Conservation (phyloP, 2,113 vertebrate species). For the Tachycineta bicolor region DNA sequence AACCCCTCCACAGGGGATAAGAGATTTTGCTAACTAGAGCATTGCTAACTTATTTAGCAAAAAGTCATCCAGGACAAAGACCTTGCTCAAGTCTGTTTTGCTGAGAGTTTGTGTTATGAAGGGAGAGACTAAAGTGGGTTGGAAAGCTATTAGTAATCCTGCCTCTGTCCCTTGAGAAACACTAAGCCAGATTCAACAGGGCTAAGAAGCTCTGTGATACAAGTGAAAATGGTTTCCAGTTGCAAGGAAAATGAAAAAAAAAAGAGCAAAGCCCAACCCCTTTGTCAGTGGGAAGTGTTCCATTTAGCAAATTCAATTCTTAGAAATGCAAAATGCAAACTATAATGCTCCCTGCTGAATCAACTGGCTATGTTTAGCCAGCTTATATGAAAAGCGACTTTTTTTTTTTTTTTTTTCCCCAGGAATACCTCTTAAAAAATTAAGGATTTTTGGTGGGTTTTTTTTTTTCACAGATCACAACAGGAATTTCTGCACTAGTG, state of each 20-base stretch:
- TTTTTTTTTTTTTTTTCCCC: neutral
- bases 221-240: slow-evolving; percentile 27
- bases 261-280: neutral
- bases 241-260: neutral
- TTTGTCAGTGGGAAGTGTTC: slow-evolving; percentile 24
- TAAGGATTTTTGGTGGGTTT: neutral
- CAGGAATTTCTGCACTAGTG: neutral
- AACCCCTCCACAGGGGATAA: neutral
- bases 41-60: slow-evolving; percentile 42
- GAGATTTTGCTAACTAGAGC: slow-evolving; percentile 50
- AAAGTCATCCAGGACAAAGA: slow-evolving; percentile 56
- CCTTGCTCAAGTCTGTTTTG: neutral
- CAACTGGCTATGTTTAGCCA: neutral
- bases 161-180: slow-evolving; percentile 22
- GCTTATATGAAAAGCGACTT: neutral
- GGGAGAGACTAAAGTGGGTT: slow-evolving; percentile 4
- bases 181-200: slow-evolving; percentile 35
- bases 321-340: slow-evolving; percentile 30
- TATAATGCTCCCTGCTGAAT: neutral
- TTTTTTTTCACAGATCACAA: slow-evolving; percentile 2
- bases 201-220: neutral
- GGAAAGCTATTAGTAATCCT: slow-evolving; percentile 22
- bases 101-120: neutral
- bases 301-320: slow-evolving; percentile 29
- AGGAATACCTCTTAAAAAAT: neutral